Evolutionary conservation across 2,888 invertebrate species (phyloP).

Genomic region (Pseudococcus jackbeardsleyi): DNA sequence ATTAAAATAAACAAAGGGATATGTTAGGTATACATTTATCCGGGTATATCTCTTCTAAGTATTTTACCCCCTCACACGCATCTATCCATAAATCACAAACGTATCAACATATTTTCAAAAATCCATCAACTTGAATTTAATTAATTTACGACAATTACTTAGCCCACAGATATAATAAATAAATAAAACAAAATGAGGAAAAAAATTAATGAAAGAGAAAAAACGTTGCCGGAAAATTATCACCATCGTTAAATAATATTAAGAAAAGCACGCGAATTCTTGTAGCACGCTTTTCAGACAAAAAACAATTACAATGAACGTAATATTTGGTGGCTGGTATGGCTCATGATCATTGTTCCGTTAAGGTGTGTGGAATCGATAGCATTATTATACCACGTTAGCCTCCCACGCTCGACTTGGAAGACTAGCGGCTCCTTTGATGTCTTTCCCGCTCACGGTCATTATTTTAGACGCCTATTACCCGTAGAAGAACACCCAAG

Average conservation of each 20-base stretch:
- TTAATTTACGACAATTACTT: not conserved
- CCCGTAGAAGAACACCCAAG: conserved; percentile 63
- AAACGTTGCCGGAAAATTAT: conserved; percentile 47
- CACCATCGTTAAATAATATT: conserved; percentile 14
- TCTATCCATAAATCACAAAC: too few species aligned
- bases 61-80: too few species aligned
- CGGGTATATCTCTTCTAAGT: too few species aligned
- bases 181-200: not conserved
- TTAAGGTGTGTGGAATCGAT: conserved; percentile 64
- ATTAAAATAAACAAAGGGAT: too few species aligned
- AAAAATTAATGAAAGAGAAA: not conserved
- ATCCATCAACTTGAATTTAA: not conserved
- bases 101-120: too few species aligned
- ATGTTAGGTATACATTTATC: too few species aligned
- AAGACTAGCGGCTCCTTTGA: conserved; percentile 63
- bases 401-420: conserved; percentile 64
- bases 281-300: conserved; percentile 63
- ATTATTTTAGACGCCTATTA: conserved; percentile 66
- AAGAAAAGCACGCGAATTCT: conserved; percentile 63
- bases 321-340: conserved; percentile 55
- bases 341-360: conserved; percentile 63
- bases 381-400: conserved; percentile 61
- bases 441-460: conserved; percentile 64
- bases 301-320: conserved; percentile 62
- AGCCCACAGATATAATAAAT: not conserved